Evolutionary conservation across 2,797 vertebrate species (phyloP).

Genomic region (Smutsia temminckii): DNA sequence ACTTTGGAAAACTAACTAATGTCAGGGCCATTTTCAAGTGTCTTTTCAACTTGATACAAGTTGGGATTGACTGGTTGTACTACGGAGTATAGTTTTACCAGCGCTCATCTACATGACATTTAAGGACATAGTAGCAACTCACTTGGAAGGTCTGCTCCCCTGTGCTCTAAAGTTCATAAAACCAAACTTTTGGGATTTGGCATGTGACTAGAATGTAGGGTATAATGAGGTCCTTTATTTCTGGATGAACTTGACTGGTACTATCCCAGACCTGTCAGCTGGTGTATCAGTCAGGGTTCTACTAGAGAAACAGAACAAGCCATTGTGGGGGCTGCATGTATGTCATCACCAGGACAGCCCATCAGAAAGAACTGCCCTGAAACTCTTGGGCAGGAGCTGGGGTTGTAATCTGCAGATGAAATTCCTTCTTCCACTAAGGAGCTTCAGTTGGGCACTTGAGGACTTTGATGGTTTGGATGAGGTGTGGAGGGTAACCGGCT

Average conservation of each 20-base stretch:
- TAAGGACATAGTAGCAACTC: not conserved
- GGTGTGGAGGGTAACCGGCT: not conserved
- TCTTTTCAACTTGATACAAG: not conserved
- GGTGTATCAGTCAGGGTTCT: not conserved
- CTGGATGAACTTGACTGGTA: not conserved
- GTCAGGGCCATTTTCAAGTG: not conserved
- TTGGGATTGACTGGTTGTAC: not conserved
- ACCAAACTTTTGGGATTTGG: not conserved
- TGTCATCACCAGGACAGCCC: not conserved
- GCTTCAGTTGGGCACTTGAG: not conserved
- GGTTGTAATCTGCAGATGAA: not conserved
- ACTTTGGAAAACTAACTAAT: slow-evolving; percentile 67
- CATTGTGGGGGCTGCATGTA: not conserved
- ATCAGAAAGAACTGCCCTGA: not conserved
- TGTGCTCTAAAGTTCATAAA: not conserved
- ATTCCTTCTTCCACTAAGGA: not conserved
- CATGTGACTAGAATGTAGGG: not conserved
- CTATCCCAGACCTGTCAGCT: not conserved
- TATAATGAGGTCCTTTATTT: not conserved
- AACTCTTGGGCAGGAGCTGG: not conserved
- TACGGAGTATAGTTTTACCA: not conserved
- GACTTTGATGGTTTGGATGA: not conserved
- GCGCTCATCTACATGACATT: not conserved
- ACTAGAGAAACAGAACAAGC: not conserved
- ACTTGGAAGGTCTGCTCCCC: not conserved